Base-by-base conservation (phyloP, 2,113 vertebrate species). In the Lipophrys pholis region DNA sequence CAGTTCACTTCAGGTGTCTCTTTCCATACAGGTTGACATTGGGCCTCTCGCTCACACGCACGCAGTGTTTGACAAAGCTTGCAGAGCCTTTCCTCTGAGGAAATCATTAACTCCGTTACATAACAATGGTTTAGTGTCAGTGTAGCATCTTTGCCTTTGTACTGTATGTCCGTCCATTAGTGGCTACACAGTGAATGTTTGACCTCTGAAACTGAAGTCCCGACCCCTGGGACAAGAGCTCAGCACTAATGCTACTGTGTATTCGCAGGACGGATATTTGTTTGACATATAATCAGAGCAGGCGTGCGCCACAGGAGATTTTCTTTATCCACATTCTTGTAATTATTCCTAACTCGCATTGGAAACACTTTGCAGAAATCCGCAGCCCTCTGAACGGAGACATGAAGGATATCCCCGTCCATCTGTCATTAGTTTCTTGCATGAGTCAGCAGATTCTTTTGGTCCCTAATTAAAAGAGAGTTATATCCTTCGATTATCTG, bases 41-140 rank as follows among this genome's bases (percentile, higher is more conserved):
- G 21, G 42, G 17, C 39, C 45, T 30, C 53, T 57, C 7, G 2
- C 11, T 63, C 41, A 43, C 35, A 69, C 54, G 46, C 56, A 58
- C 65, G 53, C 51, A 73, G 46, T 52, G 35, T 83, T 79, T 78
- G 72, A 70, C 76, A 80, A 71, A 73, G 71, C 69, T 61, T 14
- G 30, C 54, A 17, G 38, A 41, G 50, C 17, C 49, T 69, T 11
- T 7, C 81, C 63, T 76, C 63, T 30, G 60, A 76, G 83, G 82
- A 85, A 91, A 92, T 91, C 84, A 91, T 91, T 89, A 89, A 91
- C 84, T 45, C 12, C 46, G 58, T 91, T 91, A 81, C 64, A 42
- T 88, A 90, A 91, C 63, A 62, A 16, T 5, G 43, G 38, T 77
- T 78, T 76, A 53, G 81, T 76, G 78, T 80, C 49, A 66, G 73